phyloP scores from a whole-genome alignment of 2,113 vertebrate genomes.

The Leucosticte australis region DNA sequence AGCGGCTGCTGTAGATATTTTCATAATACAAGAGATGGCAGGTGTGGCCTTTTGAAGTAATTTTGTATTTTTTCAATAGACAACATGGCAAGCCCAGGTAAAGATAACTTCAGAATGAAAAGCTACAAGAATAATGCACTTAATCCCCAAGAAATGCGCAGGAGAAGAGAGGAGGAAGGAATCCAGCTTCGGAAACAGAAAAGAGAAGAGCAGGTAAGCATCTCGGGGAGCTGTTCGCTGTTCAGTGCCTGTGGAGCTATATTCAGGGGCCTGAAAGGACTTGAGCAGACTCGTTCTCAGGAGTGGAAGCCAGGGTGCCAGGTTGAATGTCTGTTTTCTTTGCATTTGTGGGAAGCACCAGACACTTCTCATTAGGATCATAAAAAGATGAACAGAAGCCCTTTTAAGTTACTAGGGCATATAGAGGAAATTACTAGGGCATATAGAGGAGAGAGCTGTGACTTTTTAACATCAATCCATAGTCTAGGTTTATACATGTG shows the following conservation, averaged over 20 bases:
- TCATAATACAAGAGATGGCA: not conserved
- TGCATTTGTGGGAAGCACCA: not conserved
- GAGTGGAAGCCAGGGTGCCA: not conserved
- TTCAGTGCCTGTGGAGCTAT: not conserved
- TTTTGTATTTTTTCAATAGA: constrained; percentile 60
- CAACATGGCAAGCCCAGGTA: constrained; percentile 86
- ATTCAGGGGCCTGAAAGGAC: not conserved
- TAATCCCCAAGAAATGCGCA: constrained; percentile 93
- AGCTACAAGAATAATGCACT: constrained; percentile 94
- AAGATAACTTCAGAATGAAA: constrained; percentile 90
- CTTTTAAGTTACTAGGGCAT: not conserved
- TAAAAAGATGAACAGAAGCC: not conserved
- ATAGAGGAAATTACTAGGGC: not conserved
- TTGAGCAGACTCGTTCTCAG: not conserved
- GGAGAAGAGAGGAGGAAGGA: constrained; percentile 91
- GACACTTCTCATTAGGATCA: not conserved
- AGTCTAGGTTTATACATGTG: not conserved
- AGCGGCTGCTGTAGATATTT: not conserved
- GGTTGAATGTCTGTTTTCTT: not conserved
- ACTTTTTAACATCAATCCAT: not conserved
- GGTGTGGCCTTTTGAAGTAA: not conserved
- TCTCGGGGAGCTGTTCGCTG: not conserved
- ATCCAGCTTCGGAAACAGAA: constrained; percentile 94
- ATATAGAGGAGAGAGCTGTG: not conserved
- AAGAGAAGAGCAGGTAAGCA: constrained; percentile 87